Percentiles rank a stretch among this genome's conserved stretches.
Evolutionary conservation across 2,113 vertebrate genomes (phyloP).

Genomic region (Taxidea taxus): DNA sequence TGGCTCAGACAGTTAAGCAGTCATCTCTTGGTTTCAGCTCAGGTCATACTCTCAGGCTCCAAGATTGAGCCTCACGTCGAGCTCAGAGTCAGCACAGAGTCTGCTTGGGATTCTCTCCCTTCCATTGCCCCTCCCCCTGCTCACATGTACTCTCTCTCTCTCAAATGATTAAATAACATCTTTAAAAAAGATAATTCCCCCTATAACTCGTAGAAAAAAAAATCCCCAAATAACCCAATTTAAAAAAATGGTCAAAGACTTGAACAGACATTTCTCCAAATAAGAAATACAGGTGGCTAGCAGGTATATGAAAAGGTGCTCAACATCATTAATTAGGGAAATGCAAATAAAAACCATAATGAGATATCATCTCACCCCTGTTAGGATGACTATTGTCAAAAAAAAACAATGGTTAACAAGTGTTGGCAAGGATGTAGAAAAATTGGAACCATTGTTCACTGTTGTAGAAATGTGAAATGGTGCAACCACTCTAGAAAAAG

Average conservation of each 20-base stretch:
- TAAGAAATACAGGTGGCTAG: not conserved
- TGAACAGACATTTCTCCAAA: not conserved
- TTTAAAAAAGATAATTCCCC: not conserved
- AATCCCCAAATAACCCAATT: not conserved
- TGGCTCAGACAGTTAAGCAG: not conserved
- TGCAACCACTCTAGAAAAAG: not conserved
- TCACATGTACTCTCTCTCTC: not conserved
- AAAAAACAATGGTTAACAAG: not conserved
- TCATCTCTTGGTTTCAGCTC: not conserved
- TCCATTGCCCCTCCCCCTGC: not conserved
- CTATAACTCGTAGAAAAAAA: not conserved
- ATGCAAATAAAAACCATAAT: not conserved
- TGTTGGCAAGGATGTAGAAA: not conserved
- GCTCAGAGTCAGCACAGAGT: not conserved
- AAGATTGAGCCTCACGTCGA: not conserved
- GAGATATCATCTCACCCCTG: not conserved
- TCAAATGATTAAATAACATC: not conserved
- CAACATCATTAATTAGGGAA: not conserved
- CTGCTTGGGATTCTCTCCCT: not conserved
- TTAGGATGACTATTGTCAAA: not conserved
- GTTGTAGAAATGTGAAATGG: not conserved
- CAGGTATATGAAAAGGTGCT: not conserved
- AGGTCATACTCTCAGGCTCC: not conserved
- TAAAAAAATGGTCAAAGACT: not conserved
- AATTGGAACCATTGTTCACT: not conserved